A percentile compares a stretch with the other conserved stretches of the same genome.
Conservation (phyloP, 2,888 invertebrate genomes). For the Himalopsyche kuldschensis region DNA sequence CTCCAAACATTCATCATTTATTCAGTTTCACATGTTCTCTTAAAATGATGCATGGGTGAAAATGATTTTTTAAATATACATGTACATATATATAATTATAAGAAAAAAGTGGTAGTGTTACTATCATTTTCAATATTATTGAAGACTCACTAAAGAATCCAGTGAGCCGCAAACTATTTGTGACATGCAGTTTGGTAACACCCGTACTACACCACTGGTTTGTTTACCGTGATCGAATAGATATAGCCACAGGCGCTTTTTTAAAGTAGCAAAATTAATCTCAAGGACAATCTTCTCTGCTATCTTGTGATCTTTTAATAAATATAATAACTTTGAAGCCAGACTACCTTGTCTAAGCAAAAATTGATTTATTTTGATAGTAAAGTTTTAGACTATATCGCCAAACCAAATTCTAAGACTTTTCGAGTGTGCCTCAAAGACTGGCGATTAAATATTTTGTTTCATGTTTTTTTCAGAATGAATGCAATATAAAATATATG, state of each 20-base stretch:
- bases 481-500: background rate
- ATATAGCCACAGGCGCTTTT: background rate
- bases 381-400: background rate
- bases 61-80: no score
- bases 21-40: no score
- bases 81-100: no score
- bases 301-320: background rate
- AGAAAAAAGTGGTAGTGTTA: no score
- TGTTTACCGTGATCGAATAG: no score
- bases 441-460: background rate
- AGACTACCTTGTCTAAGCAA: background rate
- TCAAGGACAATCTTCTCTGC: background rate
- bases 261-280: background rate
- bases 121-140: no score
- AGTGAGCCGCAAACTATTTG: no score
- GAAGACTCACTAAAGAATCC: no score
- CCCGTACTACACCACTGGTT: no score
- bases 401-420: slow-evolving; percentile 1
- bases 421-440: background rate
- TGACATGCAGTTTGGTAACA: no score
- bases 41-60: no score
- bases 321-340: background rate
- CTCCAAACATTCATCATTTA: no score
- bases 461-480: background rate
- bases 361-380: background rate